Evolutionary conservation across 2,888 invertebrate genomes (phyloP).

Genomic region (Ornithoptera priamus): DNA sequence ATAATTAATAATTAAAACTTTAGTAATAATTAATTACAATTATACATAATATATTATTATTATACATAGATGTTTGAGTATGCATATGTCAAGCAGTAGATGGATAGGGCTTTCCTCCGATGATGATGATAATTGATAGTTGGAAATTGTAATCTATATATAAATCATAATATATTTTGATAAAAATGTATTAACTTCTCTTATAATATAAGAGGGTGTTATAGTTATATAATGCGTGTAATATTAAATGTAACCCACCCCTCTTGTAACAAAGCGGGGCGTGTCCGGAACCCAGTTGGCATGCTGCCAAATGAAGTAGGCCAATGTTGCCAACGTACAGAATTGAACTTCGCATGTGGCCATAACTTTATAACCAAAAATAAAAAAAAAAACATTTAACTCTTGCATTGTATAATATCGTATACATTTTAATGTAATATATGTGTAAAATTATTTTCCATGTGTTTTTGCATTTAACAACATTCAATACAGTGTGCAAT

Average conservation of each 20-base stretch:
- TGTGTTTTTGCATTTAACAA: too few species aligned
- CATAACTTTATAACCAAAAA: neutral
- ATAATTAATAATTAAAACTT: too few species aligned
- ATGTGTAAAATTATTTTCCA: too few species aligned
- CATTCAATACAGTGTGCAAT: too few species aligned
- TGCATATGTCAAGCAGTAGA: too few species aligned
- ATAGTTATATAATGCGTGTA: slow-evolving; percentile 4
- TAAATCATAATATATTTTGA: too few species aligned
- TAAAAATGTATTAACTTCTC: neutral
- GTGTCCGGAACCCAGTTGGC: slow-evolving; percentile 18
- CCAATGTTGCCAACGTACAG: slow-evolving; percentile 19
- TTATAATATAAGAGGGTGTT: neutral
- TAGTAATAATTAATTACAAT: too few species aligned
- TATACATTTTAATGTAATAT: neutral
- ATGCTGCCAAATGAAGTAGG: slow-evolving; percentile 17
- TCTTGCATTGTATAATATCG: neutral
- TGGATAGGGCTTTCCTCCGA: too few species aligned
- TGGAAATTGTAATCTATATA: too few species aligned
- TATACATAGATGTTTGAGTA: too few species aligned
- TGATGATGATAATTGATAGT: too few species aligned
- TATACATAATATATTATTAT: too few species aligned
- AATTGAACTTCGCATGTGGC: neutral
- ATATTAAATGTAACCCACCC: slow-evolving; percentile 1
- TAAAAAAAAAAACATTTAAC: neutral
- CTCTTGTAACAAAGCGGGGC: slow-evolving; percentile 4